Base-by-base conservation (phyloP, 1,140 invertebrate species). In the Drosophila pallidifrons region DNA sequence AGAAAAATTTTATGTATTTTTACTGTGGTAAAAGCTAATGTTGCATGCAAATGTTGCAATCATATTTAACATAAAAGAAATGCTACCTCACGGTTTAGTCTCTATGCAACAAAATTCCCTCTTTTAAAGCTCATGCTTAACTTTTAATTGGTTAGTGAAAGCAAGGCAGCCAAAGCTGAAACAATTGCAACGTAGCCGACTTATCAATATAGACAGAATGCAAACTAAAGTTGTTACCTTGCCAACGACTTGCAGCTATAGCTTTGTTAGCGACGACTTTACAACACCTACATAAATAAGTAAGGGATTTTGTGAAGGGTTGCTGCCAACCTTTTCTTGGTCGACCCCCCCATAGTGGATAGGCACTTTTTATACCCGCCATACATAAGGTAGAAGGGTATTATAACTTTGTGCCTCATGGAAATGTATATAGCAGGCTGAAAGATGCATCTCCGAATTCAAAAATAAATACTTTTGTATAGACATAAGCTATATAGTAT, bases 11-110 rank as follows among this genome's bases (percentile, higher is more conserved):
- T 79, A 63, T 58, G 77, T 61, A 71, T 76, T 79, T 73, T 60
- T 67, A 30, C 15, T 52, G 83, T 55, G 59, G 82, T 71, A 67
- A 65, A 76, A 71, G 72, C 79, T 51, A 79, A 38, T 43, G 63
- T 38, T 41, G 63, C 75, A 59, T 49, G 75, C 78, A 76, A 78
- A 81, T 86, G 82, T 68, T 75, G 75, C 82, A 85, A 71, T 81
- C 75, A 67, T 75, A 85, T 85, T 77, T 86, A 65, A 46, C 60
- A 67, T 58, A 72, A 51, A 20, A 16, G 15, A 60, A 55, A 8
- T 32, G 32, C 32, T 32, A 25, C 20, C 20, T 25, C 20, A 25
- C 20, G 20, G 20, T 25, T 25, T 25, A 25, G 3, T 38, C 35
- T 38, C 2, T 11, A 38, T 10, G 35, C 35, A 32, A 8, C 20